phyloP scores from a whole-genome alignment of 1,140 invertebrate species.

The Drosophila pectinifera region DNA sequence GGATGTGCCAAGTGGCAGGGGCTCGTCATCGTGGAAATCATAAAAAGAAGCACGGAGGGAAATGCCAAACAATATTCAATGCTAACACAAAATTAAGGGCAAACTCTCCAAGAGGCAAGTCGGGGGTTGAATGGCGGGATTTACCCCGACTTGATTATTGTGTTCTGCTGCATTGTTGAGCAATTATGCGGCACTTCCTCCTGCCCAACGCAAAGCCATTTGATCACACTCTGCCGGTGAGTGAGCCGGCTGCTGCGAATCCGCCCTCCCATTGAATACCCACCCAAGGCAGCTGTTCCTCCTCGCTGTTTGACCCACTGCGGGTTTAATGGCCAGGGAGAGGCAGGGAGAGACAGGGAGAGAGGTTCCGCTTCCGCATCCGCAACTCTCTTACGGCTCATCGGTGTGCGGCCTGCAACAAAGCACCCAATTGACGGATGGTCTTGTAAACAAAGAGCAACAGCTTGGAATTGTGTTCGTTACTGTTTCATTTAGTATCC shows the following conservation, averaged over 20 bases:
- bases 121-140: constrained; percentile 19
- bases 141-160: constrained; percentile 38
- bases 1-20: constrained; percentile 61
- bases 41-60: constrained; percentile 8
- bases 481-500: constrained; percentile 20
- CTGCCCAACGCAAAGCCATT: constrained; percentile 50
- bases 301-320: constrained; percentile 56
- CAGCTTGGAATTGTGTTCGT: constrained; percentile 30
- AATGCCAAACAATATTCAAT: constrained; percentile 58
- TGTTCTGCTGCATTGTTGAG: constrained; percentile 35
- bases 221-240: constrained; percentile 74
- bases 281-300: constrained; percentile 62
- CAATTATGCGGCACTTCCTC: constrained; percentile 43
- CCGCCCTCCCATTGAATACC: constrained; percentile 15
- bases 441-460: constrained; percentile 45
- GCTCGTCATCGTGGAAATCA: constrained; percentile 32
- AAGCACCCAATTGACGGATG: constrained; percentile 72
- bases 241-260: constrained; percentile 52
- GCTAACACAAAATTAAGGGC: constrained; percentile 34
- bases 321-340: constrained; percentile 32
- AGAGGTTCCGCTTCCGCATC: constrained; percentile 45
- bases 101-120: constrained; percentile 19
- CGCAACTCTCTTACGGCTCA: constrained; percentile 53
- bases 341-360: not conserved
- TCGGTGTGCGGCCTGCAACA: constrained; percentile 54